Evolutionary conservation across 2,888 invertebrate species (phyloP).

Genomic region (Calliopum simillimum): DNA sequence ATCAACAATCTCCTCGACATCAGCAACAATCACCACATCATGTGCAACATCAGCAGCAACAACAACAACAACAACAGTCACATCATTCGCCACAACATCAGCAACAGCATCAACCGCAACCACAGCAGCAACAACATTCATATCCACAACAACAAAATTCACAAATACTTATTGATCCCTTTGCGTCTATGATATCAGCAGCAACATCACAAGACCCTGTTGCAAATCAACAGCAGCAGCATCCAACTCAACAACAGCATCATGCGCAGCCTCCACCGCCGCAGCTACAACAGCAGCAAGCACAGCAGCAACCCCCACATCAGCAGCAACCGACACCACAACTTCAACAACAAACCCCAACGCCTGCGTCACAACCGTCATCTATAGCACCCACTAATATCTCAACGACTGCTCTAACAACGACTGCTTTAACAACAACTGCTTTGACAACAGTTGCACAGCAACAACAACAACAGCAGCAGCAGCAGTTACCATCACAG

Average conservation of each 20-base stretch:
- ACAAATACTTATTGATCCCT: constrained; percentile 35
- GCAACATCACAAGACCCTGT: constrained; percentile 41
- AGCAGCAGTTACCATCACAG: constrained; percentile 46
- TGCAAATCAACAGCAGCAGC: constrained; percentile 37
- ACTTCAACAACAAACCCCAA: constrained; percentile 49
- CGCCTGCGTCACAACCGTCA: constrained; percentile 44
- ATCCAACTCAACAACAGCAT: constrained; percentile 29
- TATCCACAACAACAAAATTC: constrained; percentile 48
- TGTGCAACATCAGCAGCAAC: constrained; percentile 48
- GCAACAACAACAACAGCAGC: constrained; percentile 40
- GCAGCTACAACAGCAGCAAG: constrained; percentile 36
- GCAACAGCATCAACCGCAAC: constrained; percentile 46
- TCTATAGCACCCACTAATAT: constrained; percentile 52
- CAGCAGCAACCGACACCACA: constrained; percentile 39
- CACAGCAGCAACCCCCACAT: constrained; percentile 33
- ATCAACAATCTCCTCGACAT: constrained; percentile 48
- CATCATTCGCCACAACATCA: constrained; percentile 40
- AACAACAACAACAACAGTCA: constrained; percentile 55
- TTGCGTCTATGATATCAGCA: constrained; percentile 36
- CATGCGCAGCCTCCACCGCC: constrained; percentile 11
- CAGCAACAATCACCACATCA: constrained; percentile 67
- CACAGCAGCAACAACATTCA: constrained; percentile 65
- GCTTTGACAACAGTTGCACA: no score
- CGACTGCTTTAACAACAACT: neutral
- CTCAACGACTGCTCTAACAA: constrained; percentile 24